A percentile compares a stretch with the other conserved stretches of the same genome.
Conservation (phyloP, 2,113 vertebrate genomes). For the Gila orcuttii region DNA sequence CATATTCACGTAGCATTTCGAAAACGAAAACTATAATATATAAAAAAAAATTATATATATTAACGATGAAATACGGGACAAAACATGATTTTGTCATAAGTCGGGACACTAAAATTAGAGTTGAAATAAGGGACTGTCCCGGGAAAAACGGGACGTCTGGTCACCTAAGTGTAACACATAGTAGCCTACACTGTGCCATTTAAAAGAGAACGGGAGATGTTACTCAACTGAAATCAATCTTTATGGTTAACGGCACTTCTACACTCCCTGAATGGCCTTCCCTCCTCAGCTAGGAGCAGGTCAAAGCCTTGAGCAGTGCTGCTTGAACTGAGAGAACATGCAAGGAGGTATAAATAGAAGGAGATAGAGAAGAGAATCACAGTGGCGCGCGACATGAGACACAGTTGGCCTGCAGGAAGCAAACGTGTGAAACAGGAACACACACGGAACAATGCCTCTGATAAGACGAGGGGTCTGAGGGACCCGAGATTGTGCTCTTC, state of each 20-base stretch:
- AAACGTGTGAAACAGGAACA: constrained; percentile 29
- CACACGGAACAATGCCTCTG: constrained; percentile 32
- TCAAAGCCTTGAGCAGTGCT: constrained; percentile 12
- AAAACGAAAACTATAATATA: no score
- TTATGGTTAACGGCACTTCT: not conserved
- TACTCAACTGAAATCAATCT: not conserved
- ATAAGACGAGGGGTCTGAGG: constrained; percentile 32
- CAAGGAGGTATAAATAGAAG: constrained; percentile 50
- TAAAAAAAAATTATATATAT: no score
- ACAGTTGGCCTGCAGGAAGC: constrained; percentile 23
- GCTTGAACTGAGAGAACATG: constrained; percentile 16
- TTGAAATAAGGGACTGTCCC: no score
- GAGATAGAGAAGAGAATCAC: constrained; percentile 40
- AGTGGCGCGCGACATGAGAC: constrained; percentile 4
- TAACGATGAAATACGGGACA: no score
- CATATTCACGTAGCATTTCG: no score
- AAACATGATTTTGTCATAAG: no score
- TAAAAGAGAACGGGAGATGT: not conserved
- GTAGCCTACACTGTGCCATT: not conserved
- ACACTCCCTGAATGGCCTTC: not conserved
- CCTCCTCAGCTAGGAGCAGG: constrained; percentile 7
- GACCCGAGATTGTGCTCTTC: constrained; percentile 1
- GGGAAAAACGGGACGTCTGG: no score
- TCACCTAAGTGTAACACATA: no score
- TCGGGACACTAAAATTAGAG: no score